These are phyloP conservation scores for Aurelia sp. DNA, from an alignment of 30 jellyfish, hydroid and myxozoan species.

Conservation along the genomic window DNA sequence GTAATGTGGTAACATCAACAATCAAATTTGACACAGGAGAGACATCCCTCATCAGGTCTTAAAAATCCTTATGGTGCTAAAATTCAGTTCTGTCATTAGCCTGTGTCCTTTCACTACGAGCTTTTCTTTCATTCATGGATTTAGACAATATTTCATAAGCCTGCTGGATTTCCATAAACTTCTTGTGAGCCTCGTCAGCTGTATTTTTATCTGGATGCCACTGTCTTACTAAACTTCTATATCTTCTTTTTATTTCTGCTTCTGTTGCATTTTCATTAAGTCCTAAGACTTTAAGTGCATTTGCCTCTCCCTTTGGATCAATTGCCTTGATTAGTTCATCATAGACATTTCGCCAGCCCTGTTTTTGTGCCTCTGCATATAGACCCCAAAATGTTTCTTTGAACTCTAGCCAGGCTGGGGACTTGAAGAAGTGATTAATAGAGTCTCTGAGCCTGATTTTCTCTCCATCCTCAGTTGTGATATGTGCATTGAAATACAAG, in stretches of 20 bases:
- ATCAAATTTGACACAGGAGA: too few species aligned
- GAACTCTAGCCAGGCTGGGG: slow-evolving; percentile 99
- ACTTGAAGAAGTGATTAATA: slow-evolving; percentile 89
- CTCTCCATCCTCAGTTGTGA: slow-evolving; percentile 97
- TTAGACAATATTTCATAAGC: slow-evolving; percentile 86
- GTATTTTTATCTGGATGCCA: slow-evolving; percentile 97
- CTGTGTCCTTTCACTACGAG: slow-evolving; percentile 48
- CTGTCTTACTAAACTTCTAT: slow-evolving; percentile 81
- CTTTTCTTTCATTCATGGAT: slow-evolving; percentile 54
- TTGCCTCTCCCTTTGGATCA: slow-evolving; percentile 97
- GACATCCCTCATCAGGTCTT: too few species aligned
- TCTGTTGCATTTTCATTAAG: slow-evolving; percentile 83
- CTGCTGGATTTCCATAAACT: slow-evolving; percentile 92
- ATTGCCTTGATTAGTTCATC: slow-evolving; percentile 95
- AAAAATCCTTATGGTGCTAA: slow-evolving; percentile 1
- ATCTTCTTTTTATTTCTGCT: slow-evolving; percentile 75
- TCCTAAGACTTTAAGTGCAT: slow-evolving; percentile 89
- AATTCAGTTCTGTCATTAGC: slow-evolving; percentile 83
- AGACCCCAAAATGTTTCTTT: slow-evolving; percentile 87
- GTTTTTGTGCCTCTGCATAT: slow-evolving; percentile 88
- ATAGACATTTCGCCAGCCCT: slow-evolving; percentile 94
- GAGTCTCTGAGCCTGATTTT: slow-evolving; percentile 89
- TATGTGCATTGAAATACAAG: slow-evolving; percentile 92
- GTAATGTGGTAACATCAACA: too few species aligned
- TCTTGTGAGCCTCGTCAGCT: slow-evolving; percentile 74